Evolutionary conservation across 92 coral and sea anemone genomes (phyloP), one percentile per base, ranked within the genome.

Genomic region (Virgularia gustaviana): DNA sequence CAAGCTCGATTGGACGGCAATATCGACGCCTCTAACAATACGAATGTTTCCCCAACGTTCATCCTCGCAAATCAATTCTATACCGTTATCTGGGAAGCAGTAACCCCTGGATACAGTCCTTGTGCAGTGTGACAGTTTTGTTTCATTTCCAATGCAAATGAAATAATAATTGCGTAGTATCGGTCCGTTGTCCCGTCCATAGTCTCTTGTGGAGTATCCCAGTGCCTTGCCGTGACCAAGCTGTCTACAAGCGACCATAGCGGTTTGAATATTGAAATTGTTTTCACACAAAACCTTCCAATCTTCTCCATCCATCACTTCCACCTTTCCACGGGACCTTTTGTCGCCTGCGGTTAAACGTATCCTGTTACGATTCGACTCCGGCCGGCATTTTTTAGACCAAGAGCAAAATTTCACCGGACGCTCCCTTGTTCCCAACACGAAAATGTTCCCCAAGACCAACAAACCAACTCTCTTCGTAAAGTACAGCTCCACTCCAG

Each of bases 381-480:
- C 18, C 28, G 15, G 15, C n/a, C 20, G 7, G 30, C 72, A 43
- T 28, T 7, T 65, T 11, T 18, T 43, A 10, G 25, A 13, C 27
- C 24, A 44, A 28, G 72, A 65, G 47, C 56, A 65, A 28, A 88
- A 88, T 9, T 44, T 34, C 11, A 88, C 62, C 30, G 49, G 63
- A n/a, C 63, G 74, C 9, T 65, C 72, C 6, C 16, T 37, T 7
- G 89, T 83, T 38, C 94, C 94, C 20, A 36, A 39, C 5, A 89
- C 94, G n/a, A 75, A 47, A 6, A 88, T 78, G 8, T 79, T 86
- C 28, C 94, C 94, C 36, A 81, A 52, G 25, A 87, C 78, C n/a
- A 87, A 85, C 31, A 87, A 56, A 49, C 91, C 82, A 13, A 56
- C 43, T 34, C 86, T 73, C 24, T 85, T 84, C 30, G 28, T 57